Evolutionary conservation across 1,140 invertebrate genomes (phyloP), one percentile per base, ranked within the genome.

Genomic region (Drosophila trapezifrons): DNA sequence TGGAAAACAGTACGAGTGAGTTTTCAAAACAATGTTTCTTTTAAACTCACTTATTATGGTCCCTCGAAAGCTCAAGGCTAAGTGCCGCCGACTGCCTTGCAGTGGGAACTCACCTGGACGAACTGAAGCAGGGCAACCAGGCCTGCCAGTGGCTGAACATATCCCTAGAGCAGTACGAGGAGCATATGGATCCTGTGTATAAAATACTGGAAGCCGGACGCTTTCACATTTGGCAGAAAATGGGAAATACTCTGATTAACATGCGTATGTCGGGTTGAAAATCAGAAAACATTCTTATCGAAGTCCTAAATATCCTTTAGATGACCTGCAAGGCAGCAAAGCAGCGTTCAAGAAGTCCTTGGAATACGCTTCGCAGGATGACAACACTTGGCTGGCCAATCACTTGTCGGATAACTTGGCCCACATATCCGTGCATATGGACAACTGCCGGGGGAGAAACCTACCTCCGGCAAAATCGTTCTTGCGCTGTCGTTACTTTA

Each of bases 401-500:
- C 67, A 71, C 27, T 47, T 70, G 20, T 5, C 9, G 3, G 35
- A 57, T 1, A 70, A 57, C 13, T 25, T 70, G 20, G n/a, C 2
- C 7, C 27, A 71, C n/a, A 70, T 20, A 1, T 18, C 52, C 10
- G 25, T 13, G 18, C 59, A 80, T 43, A 2, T 59, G 29, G 20
- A 52, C 5, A 70, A 70, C 13, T 80, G 78, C 8, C 63, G 71
- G 0, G 77, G 76, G 0, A 46, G 22, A 3, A 47, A 49, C 13
- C 15, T 0, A 3, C 80, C 29, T n/a, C 35, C 65, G 2, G 45
- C 49, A 3, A 47, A 93, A 1, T 58, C 54, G 3, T 2, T 27
- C 64, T 93, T 98, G 7, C 95, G 94, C 74, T 99, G 98, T 93
- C 94, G 94, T 29, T 99, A 98, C 87, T 92, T 94, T 10, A 93